Percentiles rank a stretch among this genome's conserved stretches.
Evolutionary conservation across 2,797 vertebrate genomes (phyloP).

Genomic region (Margarornis squamiger): DNA sequence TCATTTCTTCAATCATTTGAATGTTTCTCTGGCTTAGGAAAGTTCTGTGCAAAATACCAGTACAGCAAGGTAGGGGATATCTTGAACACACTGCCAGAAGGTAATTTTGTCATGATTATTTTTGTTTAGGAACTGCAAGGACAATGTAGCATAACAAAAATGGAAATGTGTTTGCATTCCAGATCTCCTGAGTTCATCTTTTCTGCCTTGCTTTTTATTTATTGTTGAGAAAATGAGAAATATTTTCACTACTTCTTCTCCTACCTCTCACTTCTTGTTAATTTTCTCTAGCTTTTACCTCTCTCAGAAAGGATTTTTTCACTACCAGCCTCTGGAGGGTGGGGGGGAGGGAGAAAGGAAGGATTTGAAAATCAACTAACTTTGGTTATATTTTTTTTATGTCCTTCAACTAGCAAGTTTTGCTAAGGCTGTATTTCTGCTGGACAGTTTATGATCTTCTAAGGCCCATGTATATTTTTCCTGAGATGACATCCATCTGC

Average conservation of each 20-base stretch:
- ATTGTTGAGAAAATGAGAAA: background rate
- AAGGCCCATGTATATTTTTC: background rate
- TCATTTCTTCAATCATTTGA: background rate
- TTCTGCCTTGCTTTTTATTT: background rate
- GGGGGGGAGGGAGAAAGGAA: rapidly evolving
- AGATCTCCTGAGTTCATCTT: background rate
- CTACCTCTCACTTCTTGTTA: background rate
- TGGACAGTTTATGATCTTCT: background rate
- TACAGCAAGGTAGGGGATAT: rapidly evolving
- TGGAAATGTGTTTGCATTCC: background rate
- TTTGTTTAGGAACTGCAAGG: background rate
- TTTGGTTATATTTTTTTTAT: background rate
- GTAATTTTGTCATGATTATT: background rate
- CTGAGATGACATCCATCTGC: background rate
- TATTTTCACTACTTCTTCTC: background rate
- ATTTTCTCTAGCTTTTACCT: background rate
- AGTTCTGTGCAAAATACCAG: background rate
- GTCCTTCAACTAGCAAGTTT: background rate
- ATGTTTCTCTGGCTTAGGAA: background rate
- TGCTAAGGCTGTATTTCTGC: background rate
- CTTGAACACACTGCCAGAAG: background rate
- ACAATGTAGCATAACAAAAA: background rate
- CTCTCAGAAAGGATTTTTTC: background rate
- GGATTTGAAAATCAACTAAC: background rate
- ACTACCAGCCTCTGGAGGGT: background rate